These are phyloP conservation scores for Syrista parreyssii DNA, from an alignment of 2,888 invertebrate species.

Conservation along the genomic window DNA sequence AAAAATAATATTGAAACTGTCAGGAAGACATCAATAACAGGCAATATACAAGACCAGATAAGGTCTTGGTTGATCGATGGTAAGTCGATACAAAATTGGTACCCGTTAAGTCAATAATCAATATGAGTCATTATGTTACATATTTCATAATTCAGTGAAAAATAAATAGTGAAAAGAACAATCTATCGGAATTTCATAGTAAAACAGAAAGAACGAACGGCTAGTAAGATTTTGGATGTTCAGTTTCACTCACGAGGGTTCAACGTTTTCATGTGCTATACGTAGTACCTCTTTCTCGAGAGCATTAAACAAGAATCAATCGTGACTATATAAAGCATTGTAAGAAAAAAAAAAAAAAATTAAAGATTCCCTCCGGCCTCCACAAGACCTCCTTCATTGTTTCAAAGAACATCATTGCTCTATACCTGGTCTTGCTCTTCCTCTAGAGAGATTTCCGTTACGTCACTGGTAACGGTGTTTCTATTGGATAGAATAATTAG, in stretches of 20 bases:
- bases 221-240: not conserved
- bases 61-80: no score
- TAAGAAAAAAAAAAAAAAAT: slow-evolving; percentile 3
- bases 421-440: not conserved
- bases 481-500: slow-evolving; percentile 11
- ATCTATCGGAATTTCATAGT: not conserved
- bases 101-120: no score
- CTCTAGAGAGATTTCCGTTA: slow-evolving; percentile 34
- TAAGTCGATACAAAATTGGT: no score
- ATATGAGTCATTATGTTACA: no score
- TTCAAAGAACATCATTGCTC: slow-evolving; percentile 7
- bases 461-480: slow-evolving; percentile 42
- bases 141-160: not conserved
- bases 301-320: not conserved
- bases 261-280: not conserved
- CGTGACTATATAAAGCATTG: slow-evolving; percentile 9
- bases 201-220: not conserved
- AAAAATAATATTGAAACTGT: no score
- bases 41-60: no score
- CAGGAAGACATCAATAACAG: no score
- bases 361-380: not conserved
- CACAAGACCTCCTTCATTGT: slow-evolving; percentile 5
- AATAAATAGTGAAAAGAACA: not conserved
- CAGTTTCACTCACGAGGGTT: not conserved
- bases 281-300: not conserved